phyloP scores from a whole-genome alignment of 2,888 invertebrate species.

The Callinectes sapidus region DNA sequence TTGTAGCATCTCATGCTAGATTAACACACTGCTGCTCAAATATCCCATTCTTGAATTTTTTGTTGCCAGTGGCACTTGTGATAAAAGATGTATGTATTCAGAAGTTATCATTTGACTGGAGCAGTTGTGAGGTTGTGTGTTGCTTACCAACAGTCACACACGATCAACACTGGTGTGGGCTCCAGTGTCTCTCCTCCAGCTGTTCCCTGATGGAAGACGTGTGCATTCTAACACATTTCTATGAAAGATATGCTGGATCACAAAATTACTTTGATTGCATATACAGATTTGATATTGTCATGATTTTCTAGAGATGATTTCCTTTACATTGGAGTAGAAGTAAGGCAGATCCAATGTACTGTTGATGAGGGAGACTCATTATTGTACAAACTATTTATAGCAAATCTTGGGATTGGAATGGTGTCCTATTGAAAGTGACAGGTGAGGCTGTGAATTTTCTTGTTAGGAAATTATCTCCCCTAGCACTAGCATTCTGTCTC shows the following conservation, averaged over 20 bases:
- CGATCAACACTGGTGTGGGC: background rate
- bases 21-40: background rate
- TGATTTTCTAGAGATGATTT: background rate
- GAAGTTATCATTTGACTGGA: background rate
- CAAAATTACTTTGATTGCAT: background rate
- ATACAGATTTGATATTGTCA: background rate
- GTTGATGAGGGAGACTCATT: background rate
- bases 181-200: background rate
- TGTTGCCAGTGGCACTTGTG: background rate
- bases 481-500: background rate
- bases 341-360: background rate
- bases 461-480: background rate
- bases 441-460: slow-evolving; percentile 23
- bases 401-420: background rate
- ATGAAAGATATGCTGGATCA: background rate
- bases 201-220: background rate
- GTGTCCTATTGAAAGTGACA: background rate
- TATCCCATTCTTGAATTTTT: background rate
- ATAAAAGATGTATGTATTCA: background rate
- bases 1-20: background rate
- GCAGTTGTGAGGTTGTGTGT: background rate
- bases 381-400: slow-evolving; percentile 22
- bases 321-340: background rate
- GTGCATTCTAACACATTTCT: background rate
- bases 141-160: background rate